Evolutionary conservation across 2,113 vertebrate genomes (phyloP), one percentile per base, ranked within the genome.

Genomic region (Nipponia nippon): DNA sequence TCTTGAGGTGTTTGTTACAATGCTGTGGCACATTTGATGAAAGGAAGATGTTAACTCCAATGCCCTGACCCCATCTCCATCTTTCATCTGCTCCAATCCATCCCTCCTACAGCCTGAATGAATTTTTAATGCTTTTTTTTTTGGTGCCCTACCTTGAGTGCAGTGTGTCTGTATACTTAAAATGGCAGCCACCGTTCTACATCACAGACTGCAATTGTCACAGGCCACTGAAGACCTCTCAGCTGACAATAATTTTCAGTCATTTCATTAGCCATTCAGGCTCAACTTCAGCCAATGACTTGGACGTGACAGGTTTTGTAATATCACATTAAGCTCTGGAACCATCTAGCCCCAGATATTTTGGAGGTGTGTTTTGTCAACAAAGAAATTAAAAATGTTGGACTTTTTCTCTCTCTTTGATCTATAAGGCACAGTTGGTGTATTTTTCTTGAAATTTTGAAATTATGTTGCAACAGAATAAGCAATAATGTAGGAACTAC

Each of bases 271-370:
- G 38, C 62, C 44, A 11, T 93, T 91, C 52, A 90, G 69, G 53
- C 83, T 95, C 69, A 87, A 66, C 79, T 94, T 94, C 55, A 95
- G 89, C 75, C 94, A 88, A 79, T n/a, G 66, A 76, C 66, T 95
- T 73, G 50, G 50, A 94, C 0, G 5, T 80, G 58, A 80, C 46
- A 77, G 70, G 26, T 72, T 94, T 93, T 83, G 53, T 63, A 91
- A 90, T 90, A 66, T n/a, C 55, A 27, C 13, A 17, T 61, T 53
- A 66, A 92, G 30, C 59, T 90, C 63, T 87, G 87, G 66, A 95
- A 80, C 23, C 26, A 58, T 42, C n/a, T 69, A 85, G n/a, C 11
- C 38, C 38, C 46, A 82, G 27, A 78, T 95, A 94, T 72, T 72
- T 95, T 83, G 66, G 75, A 91, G 25, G 52, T 75, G 49, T 38